phyloP scores from a whole-genome alignment of 1,140 invertebrate genomes.

The Platyura marginata region DNA sequence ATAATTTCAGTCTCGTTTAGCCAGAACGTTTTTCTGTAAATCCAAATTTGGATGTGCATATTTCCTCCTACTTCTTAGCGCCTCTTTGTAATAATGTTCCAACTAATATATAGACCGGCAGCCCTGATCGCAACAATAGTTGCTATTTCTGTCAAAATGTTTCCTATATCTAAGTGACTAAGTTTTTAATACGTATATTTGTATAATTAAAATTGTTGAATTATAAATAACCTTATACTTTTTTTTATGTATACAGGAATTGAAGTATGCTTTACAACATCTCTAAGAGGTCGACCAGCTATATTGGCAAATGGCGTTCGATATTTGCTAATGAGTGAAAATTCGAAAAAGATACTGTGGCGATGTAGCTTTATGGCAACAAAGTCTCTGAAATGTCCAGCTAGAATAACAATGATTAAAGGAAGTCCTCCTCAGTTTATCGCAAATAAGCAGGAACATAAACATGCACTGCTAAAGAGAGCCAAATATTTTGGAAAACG shows the following conservation, averaged over 20 bases:
- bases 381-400: slow-evolving; percentile 22
- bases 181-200: no score
- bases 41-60: no score
- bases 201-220: no score
- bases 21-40: no score
- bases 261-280: slow-evolving; percentile 20
- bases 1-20: no score
- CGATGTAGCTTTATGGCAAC: slow-evolving; percentile 24
- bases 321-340: slow-evolving; percentile 23
- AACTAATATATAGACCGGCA: no score
- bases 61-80: no score
- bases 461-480: slow-evolving; percentile 20
- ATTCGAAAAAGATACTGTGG: slow-evolving; percentile 23
- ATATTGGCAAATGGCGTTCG: slow-evolving; percentile 23
- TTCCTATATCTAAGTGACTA: no score
- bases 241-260: slow-evolving; percentile 13
- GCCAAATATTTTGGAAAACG: slow-evolving; percentile 13
- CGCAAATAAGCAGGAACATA: slow-evolving; percentile 19
- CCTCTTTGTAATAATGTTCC: no score
- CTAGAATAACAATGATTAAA: slow-evolving; percentile 22
- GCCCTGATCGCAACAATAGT: no score
- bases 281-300: slow-evolving; percentile 18
- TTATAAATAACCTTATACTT: not conserved
- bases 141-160: no score
- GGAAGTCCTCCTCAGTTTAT: slow-evolving; percentile 21